phyloP scores from a whole-genome alignment of 2,888 invertebrate species.

The Candidula unifasciata region DNA sequence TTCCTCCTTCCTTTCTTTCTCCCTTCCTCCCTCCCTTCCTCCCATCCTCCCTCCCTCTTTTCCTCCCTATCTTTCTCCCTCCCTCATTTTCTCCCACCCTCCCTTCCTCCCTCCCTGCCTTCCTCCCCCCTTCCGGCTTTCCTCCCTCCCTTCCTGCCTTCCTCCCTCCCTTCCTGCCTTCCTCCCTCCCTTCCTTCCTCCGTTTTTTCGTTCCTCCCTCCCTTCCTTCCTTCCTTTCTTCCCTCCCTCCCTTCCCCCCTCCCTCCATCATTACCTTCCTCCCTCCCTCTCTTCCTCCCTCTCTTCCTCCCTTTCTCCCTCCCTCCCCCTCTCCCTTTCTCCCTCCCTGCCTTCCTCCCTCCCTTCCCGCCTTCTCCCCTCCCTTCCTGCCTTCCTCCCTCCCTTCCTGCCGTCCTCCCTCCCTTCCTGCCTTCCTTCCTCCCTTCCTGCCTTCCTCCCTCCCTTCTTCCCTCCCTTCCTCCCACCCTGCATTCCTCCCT shows the following conservation, averaged over 20 bases:
- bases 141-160: too few species aligned
- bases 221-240: too few species aligned
- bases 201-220: too few species aligned
- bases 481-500: not conserved
- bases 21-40: too few species aligned
- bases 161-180: too few species aligned
- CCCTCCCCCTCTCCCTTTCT: conserved; percentile 56
- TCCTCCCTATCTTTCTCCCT: too few species aligned
- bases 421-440: conserved; percentile 35
- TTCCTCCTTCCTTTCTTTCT: too few species aligned
- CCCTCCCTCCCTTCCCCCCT: not conserved
- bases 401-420: conserved; percentile 54
- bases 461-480: not conserved
- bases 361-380: conserved; percentile 56
- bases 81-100: too few species aligned
- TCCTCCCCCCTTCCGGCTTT: too few species aligned
- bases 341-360: conserved; percentile 55
- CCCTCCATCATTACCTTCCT: conserved; percentile 53
- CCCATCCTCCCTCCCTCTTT: too few species aligned
- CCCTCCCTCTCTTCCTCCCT: conserved; percentile 58
- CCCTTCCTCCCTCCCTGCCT: too few species aligned
- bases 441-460: not conserved
- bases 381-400: conserved; percentile 56
- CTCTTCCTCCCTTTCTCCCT: conserved; percentile 57
- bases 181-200: too few species aligned